Percentiles rank a stretch among this genome's conserved stretches.
Evolutionary conservation across 30 jellyfish, hydroid and myxozoan genomes (phyloP).

Genomic region (Catostylus mosaicus): DNA sequence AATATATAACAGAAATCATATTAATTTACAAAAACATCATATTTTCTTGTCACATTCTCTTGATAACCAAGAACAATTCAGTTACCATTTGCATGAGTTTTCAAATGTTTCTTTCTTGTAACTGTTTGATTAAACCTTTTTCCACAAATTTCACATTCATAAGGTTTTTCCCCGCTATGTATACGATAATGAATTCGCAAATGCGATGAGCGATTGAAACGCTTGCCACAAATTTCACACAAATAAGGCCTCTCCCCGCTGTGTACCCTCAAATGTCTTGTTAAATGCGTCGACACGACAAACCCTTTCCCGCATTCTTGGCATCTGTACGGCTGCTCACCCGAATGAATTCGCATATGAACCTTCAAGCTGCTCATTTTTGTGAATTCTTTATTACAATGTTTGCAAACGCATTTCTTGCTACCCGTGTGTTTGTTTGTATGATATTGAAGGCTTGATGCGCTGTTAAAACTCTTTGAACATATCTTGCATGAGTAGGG

Average conservation of each 20-base stretch:
- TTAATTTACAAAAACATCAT: not conserved
- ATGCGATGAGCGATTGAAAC: constrained; percentile 69
- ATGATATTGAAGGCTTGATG: constrained; percentile 56
- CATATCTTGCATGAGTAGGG: constrained; percentile 53
- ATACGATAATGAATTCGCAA: constrained; percentile 61
- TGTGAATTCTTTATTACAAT: constrained; percentile 67
- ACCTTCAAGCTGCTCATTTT: constrained; percentile 72
- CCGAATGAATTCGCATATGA: constrained; percentile 66
- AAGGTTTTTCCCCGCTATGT: constrained; percentile 77
- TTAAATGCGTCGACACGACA: constrained; percentile 57
- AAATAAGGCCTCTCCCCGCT: constrained; percentile 68
- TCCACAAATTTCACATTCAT: constrained; percentile 61
- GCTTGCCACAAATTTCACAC: constrained; percentile 68
- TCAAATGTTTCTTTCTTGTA: constrained; percentile 49
- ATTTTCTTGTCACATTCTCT: too few relatives aligned
- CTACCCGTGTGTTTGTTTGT: constrained; percentile 35
- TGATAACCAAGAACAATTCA: too few relatives aligned
- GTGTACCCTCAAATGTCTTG: constrained; percentile 67
- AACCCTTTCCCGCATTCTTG: constrained; percentile 74
- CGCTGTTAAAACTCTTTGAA: constrained; percentile 36
- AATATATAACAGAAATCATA: too few relatives aligned
- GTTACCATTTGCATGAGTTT: constrained; percentile 40
- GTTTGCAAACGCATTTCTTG: constrained; percentile 42
- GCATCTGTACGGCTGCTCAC: constrained; percentile 74
- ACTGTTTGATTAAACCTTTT: constrained; percentile 66